Conservation (phyloP, 2,888 invertebrate species). For the Amiota minor region DNA sequence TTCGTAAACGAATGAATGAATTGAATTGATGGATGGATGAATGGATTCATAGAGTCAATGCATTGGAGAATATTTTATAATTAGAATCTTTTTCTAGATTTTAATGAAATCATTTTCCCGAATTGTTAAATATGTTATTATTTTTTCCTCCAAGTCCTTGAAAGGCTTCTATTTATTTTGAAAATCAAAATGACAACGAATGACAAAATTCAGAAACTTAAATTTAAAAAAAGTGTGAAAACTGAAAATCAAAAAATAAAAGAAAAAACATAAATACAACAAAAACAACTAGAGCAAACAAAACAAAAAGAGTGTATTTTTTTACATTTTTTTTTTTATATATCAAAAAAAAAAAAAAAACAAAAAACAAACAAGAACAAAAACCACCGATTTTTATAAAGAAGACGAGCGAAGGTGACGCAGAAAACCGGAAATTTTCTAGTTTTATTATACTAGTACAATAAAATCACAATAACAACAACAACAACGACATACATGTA, state of each 20-base stretch:
- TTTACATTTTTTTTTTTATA: neutral
- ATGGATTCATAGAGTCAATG: too few relatives aligned
- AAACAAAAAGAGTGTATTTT: neutral
- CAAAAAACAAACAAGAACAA: constrained; percentile 26
- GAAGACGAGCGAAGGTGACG: neutral
- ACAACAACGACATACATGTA: too few relatives aligned
- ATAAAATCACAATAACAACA: neutral
- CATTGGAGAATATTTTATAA: too few relatives aligned
- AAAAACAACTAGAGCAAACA: neutral
- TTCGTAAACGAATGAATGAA: neutral
- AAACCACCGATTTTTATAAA: constrained; percentile 21
- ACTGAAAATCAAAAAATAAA: neutral
- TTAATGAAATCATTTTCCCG: too few relatives aligned
- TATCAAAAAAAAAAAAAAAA: constrained; percentile 29
- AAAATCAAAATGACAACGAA: too few relatives aligned
- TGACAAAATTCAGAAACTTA: too few relatives aligned
- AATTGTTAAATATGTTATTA: too few relatives aligned
- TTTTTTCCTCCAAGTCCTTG: too few relatives aligned
- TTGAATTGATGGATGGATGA: neutral
- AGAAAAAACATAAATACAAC: neutral
- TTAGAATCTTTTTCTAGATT: too few relatives aligned
- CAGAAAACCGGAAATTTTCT: constrained; percentile 24
- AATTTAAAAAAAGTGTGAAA: too few relatives aligned
- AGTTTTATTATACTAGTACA: constrained; percentile 18
- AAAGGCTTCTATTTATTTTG: too few relatives aligned